Conservation (phyloP, 2,797 vertebrate species). For the Harpagifer antarcticus region DNA sequence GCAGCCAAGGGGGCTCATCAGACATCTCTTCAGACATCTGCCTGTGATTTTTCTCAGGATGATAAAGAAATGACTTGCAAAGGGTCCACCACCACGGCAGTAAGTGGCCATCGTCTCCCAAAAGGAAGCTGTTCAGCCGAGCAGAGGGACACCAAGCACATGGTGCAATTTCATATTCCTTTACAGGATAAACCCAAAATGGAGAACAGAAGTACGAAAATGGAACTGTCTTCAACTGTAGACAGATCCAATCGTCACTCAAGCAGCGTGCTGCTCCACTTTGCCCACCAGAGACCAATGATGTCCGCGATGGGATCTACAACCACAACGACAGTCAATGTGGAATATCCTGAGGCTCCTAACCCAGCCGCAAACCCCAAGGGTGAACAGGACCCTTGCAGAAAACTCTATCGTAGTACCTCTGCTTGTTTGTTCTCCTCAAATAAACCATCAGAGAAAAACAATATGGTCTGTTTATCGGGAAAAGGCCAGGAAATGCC, state of each 20-base stretch:
- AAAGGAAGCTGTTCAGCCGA: slow-evolving; percentile 82
- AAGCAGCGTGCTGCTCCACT: slow-evolving; percentile 84
- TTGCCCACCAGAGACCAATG: slow-evolving; percentile 84
- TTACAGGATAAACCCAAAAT: slow-evolving; percentile 78
- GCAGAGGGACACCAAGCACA: slow-evolving; percentile 85
- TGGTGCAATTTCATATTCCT: slow-evolving; percentile 85
- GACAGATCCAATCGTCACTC: slow-evolving; percentile 85
- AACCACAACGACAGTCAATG: slow-evolving; percentile 60
- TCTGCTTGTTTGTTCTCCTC: slow-evolving; percentile 86
- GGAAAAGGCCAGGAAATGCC: slow-evolving; percentile 73
- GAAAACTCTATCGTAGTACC: slow-evolving; percentile 86
- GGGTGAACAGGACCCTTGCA: slow-evolving; percentile 59
- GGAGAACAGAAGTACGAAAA: slow-evolving; percentile 59
- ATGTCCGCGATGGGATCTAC: slow-evolving; percentile 70
- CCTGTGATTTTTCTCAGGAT: slow-evolving; percentile 77
- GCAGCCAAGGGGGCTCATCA: slow-evolving; percentile 80
- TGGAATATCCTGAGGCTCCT: slow-evolving; percentile 68
- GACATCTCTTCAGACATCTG: slow-evolving; percentile 83
- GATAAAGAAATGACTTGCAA: slow-evolving; percentile 82
- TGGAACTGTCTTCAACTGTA: slow-evolving; percentile 57
- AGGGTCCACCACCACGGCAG: slow-evolving; percentile 86
- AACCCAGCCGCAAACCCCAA: slow-evolving; percentile 62
- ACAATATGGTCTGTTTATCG: slow-evolving; percentile 54
- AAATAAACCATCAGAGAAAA: slow-evolving; percentile 71
- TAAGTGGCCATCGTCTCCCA: slow-evolving; percentile 87